These are phyloP conservation scores for Bombus soroeensis DNA, from an alignment of 1,140 invertebrate genomes.

Conservation along the genomic window DNA sequence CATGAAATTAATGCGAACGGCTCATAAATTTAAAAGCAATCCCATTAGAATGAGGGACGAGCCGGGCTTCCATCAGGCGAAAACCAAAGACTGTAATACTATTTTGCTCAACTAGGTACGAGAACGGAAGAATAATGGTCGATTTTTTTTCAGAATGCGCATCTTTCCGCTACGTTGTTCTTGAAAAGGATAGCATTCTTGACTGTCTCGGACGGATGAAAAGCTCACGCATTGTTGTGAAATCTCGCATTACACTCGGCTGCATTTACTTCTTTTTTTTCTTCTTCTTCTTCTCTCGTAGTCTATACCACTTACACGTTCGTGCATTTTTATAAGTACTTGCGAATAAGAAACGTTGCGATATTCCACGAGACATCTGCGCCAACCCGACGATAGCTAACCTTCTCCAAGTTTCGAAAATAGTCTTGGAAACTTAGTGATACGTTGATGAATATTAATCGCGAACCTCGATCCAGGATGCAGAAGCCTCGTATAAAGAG, in stretches of 20 bases:
- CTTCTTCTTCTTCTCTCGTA: too few species aligned
- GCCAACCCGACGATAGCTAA: background rate
- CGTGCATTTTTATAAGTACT: conserved; percentile 19
- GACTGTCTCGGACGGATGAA: conserved; percentile 10
- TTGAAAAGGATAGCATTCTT: conserved; percentile 29
- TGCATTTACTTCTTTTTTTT: conserved; percentile 1
- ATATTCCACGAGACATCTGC: background rate
- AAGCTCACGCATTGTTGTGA: conserved; percentile 45
- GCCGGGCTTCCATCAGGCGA: too few species aligned
- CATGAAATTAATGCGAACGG: background rate
- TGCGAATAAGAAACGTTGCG: background rate
- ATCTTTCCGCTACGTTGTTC: conserved; percentile 25
- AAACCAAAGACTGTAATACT: background rate
- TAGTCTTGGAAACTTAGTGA: background rate
- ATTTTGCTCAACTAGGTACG: background rate
- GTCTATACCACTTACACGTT: background rate
- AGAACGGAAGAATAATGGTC: background rate
- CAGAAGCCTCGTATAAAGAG: background rate
- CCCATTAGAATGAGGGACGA: too few species aligned
- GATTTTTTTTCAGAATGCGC: conserved; percentile 10
- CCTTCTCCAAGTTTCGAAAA: background rate
- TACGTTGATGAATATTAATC: conserved; percentile 43
- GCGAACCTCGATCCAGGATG: background rate
- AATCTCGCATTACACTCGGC: conserved; percentile 41
- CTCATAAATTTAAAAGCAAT: background rate